Conservation (phyloP, 2,797 vertebrate genomes). For the Cossypha polioptera region DNA sequence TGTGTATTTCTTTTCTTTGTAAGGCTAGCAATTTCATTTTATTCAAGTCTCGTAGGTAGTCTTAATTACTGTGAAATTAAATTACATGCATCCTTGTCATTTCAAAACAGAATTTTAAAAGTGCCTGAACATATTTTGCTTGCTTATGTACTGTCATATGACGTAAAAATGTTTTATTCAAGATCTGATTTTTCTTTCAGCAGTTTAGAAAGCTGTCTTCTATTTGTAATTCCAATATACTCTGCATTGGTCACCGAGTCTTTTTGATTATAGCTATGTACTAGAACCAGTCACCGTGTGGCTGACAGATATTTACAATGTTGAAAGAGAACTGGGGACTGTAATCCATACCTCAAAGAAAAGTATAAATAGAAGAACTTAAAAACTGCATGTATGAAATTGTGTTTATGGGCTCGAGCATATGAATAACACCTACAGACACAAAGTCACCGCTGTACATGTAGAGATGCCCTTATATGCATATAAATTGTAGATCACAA, state of each 20-base stretch:
- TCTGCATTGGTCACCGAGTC: background rate
- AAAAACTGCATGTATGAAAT: background rate
- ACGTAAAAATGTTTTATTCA: slow-evolving; percentile 17
- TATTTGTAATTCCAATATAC: background rate
- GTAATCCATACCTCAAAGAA: background rate
- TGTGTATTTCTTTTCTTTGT: slow-evolving; percentile 28
- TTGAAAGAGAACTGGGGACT: background rate
- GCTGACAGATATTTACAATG: background rate
- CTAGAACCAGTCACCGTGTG: background rate
- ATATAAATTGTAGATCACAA: background rate
- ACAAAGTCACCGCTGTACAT: background rate
- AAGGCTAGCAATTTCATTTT: slow-evolving; percentile 36
- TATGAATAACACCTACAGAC: background rate
- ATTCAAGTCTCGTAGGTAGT: background rate
- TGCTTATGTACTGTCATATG: slow-evolving; percentile 33
- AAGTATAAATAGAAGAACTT: background rate
- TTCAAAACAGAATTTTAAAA: slow-evolving; percentile 58
- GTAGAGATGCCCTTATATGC: background rate
- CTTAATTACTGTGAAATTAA: slow-evolving; percentile 67
- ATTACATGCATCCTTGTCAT: slow-evolving; percentile 8
- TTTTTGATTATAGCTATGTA: background rate
- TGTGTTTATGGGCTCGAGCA: background rate
- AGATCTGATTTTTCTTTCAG: background rate
- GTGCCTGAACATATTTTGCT: slow-evolving; percentile 44
- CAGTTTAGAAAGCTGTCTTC: background rate